These are phyloP conservation scores for Drosophila quadrilineata DNA, from an alignment of 1,140 invertebrate genomes.

Conservation along the genomic window DNA sequence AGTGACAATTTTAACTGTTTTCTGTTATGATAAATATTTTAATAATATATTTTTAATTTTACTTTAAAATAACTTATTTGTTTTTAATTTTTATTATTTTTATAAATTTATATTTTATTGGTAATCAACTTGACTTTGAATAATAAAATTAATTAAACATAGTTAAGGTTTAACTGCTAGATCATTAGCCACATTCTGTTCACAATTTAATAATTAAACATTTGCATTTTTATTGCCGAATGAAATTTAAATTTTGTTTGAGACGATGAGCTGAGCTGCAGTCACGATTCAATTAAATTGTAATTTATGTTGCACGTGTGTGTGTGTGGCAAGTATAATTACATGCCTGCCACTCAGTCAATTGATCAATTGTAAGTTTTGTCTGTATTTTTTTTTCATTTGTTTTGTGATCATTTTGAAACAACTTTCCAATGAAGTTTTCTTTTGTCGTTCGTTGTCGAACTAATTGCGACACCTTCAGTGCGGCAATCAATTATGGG, in stretches of 20 bases:
- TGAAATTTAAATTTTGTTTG: too few relatives aligned
- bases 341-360: background rate
- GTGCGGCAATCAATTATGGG: slow-evolving; percentile 62
- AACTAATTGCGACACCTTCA: slow-evolving; percentile 32
- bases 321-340: slow-evolving; percentile 33
- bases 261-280: background rate
- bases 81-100: too few relatives aligned
- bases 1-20: too few relatives aligned
- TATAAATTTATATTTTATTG: slow-evolving; percentile 56
- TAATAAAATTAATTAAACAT: too few relatives aligned
- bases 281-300: slow-evolving; percentile 63
- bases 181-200: too few relatives aligned
- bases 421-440: slow-evolving; percentile 54
- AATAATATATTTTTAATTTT: too few relatives aligned
- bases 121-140: too few relatives aligned
- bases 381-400: too few relatives aligned
- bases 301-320: slow-evolving; percentile 49
- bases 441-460: slow-evolving; percentile 56
- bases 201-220: slow-evolving; percentile 30
- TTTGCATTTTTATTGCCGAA: slow-evolving; percentile 32
- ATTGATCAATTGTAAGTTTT: slow-evolving; percentile 36
- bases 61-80: too few relatives aligned
- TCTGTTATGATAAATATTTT: too few relatives aligned
- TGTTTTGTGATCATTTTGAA: too few relatives aligned
- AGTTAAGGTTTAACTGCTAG: too few relatives aligned